A percentile compares a stretch with the other conserved stretches of the same genome.
Evolutionary conservation across 1,140 invertebrate genomes (phyloP).

Genomic region (Drosophila tani): DNA sequence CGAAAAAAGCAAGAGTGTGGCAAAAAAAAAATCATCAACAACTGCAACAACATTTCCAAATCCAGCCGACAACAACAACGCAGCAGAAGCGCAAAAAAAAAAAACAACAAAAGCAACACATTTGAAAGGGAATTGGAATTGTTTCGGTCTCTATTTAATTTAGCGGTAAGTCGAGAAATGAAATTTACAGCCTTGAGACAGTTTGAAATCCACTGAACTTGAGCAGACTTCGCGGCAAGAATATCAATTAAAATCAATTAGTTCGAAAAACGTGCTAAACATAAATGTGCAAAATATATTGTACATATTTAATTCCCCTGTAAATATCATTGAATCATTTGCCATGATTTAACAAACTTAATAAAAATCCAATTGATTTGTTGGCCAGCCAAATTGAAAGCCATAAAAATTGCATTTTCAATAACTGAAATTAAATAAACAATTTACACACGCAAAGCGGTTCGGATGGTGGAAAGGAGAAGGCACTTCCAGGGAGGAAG

Average conservation of each 20-base stretch:
- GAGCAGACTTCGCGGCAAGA: constrained; percentile 30
- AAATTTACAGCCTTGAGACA: constrained; percentile 60
- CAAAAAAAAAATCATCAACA: constrained; percentile 19
- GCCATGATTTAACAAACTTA: constrained; percentile 46
- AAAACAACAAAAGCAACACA: not conserved
- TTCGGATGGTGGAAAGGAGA: not conserved
- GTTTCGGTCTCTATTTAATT: constrained; percentile 13
- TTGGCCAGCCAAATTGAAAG: constrained; percentile 39
- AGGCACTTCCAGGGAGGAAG: not conserved
- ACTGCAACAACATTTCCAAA: constrained; percentile 26
- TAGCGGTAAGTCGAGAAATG: constrained; percentile 43
- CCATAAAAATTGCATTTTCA: constrained; percentile 53
- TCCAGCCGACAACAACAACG: constrained; percentile 14
- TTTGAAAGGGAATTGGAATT: constrained; percentile 44
- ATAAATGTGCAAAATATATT: constrained; percentile 30
- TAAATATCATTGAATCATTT: constrained; percentile 23
- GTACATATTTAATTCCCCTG: not conserved
- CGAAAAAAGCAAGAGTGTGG: constrained; percentile 47
- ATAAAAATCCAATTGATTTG: constrained; percentile 46
- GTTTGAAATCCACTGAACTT: constrained; percentile 41
- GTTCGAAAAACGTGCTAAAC: constrained; percentile 26
- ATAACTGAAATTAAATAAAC: constrained; percentile 43
- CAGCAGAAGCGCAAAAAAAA: constrained; percentile 17
- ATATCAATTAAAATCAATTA: constrained; percentile 29
- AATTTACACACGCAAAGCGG: constrained; percentile 61